A percentile compares a stretch with the other conserved stretches of the same genome.
Conservation (phyloP, 2,888 invertebrate genomes). For the Drosophila trichaetosa region DNA sequence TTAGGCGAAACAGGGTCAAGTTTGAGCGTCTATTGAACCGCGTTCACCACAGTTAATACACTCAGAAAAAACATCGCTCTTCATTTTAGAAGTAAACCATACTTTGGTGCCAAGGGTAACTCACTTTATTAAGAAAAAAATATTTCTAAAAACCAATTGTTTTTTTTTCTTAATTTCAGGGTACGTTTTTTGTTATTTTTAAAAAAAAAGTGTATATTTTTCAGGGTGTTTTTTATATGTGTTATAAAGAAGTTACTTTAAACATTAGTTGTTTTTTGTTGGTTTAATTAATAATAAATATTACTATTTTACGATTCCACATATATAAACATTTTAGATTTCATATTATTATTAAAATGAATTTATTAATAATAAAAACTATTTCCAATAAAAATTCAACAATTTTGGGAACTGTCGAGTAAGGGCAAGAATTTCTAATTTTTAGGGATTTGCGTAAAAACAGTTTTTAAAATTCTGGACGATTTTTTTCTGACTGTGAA, state of each 20-base stretch:
- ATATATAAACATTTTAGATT: background rate
- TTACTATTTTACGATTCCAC: background rate
- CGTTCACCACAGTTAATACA: background rate
- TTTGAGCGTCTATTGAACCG: constrained; percentile 51
- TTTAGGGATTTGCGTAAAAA: background rate
- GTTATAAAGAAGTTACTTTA: background rate
- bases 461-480: background rate
- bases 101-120: background rate
- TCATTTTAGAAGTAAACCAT: background rate
- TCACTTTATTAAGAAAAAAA: background rate
- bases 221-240: background rate
- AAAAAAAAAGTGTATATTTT: background rate
- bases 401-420: too few species aligned
- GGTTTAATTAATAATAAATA: too few species aligned
- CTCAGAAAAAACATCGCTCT: background rate
- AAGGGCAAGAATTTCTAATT: background rate
- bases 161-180: background rate
- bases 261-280: too few species aligned
- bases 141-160: background rate
- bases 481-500: background rate
- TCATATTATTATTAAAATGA: background rate
- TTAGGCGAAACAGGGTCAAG: constrained; percentile 53
- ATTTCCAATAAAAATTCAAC: background rate
- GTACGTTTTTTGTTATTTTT: background rate
- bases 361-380: background rate